These are phyloP conservation scores for Semotilus atromaculatus DNA, from an alignment of 2,797 vertebrate genomes.

Conservation along the genomic window DNA sequence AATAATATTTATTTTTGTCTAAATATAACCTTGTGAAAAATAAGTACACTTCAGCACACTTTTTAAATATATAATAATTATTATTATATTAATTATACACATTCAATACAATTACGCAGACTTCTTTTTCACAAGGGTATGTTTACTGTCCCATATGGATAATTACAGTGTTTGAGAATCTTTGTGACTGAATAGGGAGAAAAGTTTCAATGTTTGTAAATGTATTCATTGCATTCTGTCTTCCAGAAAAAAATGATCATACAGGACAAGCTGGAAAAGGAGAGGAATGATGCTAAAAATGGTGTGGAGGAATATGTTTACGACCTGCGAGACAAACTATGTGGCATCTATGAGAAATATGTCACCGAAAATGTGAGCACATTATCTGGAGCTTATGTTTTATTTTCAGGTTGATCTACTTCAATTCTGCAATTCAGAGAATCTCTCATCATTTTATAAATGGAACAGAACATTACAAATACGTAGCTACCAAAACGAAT, in stretches of 20 bases:
- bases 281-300: slow-evolving; percentile 93
- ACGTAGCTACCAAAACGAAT: not conserved
- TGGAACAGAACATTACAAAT: not conserved
- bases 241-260: slow-evolving; percentile 90
- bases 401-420: not conserved
- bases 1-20: not conserved
- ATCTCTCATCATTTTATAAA: not conserved
- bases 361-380: slow-evolving; percentile 86
- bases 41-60: not conserved
- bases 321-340: slow-evolving; percentile 90
- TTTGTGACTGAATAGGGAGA: not conserved
- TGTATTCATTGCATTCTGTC: not conserved
- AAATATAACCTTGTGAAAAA: not conserved
- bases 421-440: not conserved
- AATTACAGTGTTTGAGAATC: not conserved
- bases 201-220: not conserved
- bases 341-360: slow-evolving; percentile 87
- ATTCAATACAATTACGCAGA: not conserved
- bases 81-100: too few relatives aligned
- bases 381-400: not conserved
- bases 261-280: slow-evolving; percentile 95
- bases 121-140: not conserved
- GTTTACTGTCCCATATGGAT: not conserved
- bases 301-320: slow-evolving; percentile 95
- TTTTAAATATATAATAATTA: not conserved